Evolutionary conservation across 2,113 vertebrate species (phyloP), one percentile per base, ranked within the genome.

Genomic region (Nesospiza acunhae): DNA sequence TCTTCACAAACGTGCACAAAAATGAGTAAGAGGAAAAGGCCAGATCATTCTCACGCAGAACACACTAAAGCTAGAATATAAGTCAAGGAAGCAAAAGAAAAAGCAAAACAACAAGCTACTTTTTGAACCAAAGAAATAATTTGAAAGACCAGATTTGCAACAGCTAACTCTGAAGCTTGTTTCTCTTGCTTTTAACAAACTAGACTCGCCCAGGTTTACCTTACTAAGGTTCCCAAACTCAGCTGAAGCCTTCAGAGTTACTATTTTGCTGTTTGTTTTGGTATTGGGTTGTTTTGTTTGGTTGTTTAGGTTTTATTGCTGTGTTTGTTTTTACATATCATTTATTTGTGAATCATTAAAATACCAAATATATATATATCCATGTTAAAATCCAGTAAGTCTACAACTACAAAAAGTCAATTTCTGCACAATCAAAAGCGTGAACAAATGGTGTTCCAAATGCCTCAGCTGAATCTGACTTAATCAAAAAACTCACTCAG

Each of bases 281-380:
- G 6, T 46, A 26, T 26, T 1, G 0, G 7, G 3, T 62, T 60
- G 4, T 30, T 73, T 31, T 16, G 2, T 52, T 77, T 35, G 19
- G 31, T 26, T 58, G 6, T n/a, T 59, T 64, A 10, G 4, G 26
- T 3, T 84, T 89, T 52, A 37, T 37, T 55, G 10, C 18, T 53
- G 9, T 4, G 50, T 6, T 13, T 50, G 14, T 52, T 89, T 89
- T 47, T 47, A 72, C 28, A 59, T 6, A 41, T 24, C 6, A 15
- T 52, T 39, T 82, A 63, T 33, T 89, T 56, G 72, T 8, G 0
- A 18, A 46, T 17, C 22, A 46, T 63, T 81, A 56, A 92, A 75
- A 47, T 28, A 6, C 4, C 7, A 31, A 60, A 70, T 13, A 13
- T 30, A 27, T 30, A 27, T 3, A 23, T 7, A 55, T 47, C 31